Evolutionary conservation across 1,140 invertebrate species (phyloP).

Genomic region (Anastatus disparis): DNA sequence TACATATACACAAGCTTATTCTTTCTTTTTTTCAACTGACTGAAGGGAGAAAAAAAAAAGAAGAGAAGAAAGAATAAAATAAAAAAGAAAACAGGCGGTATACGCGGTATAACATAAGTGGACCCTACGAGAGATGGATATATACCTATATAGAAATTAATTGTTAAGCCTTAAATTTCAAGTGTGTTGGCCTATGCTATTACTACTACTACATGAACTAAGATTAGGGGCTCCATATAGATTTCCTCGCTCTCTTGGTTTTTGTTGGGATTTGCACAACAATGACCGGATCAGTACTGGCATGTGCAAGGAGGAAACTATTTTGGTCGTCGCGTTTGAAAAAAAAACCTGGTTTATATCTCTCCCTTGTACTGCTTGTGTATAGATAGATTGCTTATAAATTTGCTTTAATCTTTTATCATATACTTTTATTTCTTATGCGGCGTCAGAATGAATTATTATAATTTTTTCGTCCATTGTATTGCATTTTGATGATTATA

Average conservation of each 20-base stretch:
- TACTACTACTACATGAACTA: not conserved
- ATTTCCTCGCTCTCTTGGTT: constrained; percentile 37
- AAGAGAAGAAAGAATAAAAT: too few relatives aligned
- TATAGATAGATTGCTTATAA: not conserved
- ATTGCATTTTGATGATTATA: not conserved
- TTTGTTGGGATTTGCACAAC: constrained; percentile 57
- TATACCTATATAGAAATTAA: constrained; percentile 27
- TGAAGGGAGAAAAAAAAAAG: not conserved
- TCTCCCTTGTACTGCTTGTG: not conserved
- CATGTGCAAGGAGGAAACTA: constrained; percentile 48
- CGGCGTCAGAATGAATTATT: not conserved
- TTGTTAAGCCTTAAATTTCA: constrained; percentile 5
- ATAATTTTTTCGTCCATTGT: not conserved
- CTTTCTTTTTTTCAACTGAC: too few relatives aligned
- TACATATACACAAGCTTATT: not conserved
- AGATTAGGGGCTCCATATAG: constrained; percentile 9
- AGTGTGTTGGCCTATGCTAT: too few relatives aligned
- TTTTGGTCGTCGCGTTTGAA: constrained; percentile 3
- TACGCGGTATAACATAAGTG: constrained; percentile 14
- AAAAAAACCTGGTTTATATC: too few relatives aligned
- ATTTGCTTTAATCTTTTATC: too few relatives aligned
- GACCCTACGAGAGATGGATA: not conserved
- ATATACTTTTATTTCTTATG: too few relatives aligned
- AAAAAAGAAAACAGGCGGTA: constrained; percentile 5
- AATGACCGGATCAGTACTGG: constrained; percentile 52